A percentile compares a stretch with the other conserved stretches of the same genome.
phyloP scores from a whole-genome alignment of 2,797 vertebrate genomes.

The Myripristis murdjan region DNA sequence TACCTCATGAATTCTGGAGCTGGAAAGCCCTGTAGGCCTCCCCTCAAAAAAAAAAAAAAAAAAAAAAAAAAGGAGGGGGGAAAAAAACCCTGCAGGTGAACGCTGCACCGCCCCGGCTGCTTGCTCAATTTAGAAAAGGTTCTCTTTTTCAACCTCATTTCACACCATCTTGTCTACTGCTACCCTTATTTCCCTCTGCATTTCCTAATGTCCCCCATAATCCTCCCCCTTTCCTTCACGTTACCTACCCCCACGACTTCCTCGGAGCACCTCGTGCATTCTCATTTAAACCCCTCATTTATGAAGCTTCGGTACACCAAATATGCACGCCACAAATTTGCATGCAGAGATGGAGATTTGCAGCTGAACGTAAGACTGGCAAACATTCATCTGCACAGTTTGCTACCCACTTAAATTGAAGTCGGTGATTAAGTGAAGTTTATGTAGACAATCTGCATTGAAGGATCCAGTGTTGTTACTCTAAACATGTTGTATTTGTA shows the following conservation, averaged over 20 bases:
- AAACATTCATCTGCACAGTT: no score
- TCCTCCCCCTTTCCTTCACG: no score
- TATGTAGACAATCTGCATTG: not conserved
- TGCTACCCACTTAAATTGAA: no score
- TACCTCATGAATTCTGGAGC: conserved; percentile 80
- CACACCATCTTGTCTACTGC: not conserved
- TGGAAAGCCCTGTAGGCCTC: conserved; percentile 74
- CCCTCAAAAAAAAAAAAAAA: conserved; percentile 57
- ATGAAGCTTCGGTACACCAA: no score
- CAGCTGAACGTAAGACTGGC: no score
- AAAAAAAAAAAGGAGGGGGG: conserved; percentile 14
- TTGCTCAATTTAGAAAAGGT: conserved; percentile 36
- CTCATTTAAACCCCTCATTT: no score
- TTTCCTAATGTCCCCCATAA: not conserved
- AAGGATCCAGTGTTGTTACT: not conserved
- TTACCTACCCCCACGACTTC: not conserved
- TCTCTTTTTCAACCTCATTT: conserved; percentile 13
- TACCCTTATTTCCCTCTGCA: conserved; percentile 10
- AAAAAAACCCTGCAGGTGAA: conserved; percentile 44
- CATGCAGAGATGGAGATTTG: no score
- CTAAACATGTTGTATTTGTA: not conserved
- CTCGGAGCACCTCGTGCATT: no score
- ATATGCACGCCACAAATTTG: no score
- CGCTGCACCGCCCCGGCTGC: conserved; percentile 17
- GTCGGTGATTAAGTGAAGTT: not conserved